Conservation (phyloP, 2,888 invertebrate genomes). For the Agrotis segetum region DNA sequence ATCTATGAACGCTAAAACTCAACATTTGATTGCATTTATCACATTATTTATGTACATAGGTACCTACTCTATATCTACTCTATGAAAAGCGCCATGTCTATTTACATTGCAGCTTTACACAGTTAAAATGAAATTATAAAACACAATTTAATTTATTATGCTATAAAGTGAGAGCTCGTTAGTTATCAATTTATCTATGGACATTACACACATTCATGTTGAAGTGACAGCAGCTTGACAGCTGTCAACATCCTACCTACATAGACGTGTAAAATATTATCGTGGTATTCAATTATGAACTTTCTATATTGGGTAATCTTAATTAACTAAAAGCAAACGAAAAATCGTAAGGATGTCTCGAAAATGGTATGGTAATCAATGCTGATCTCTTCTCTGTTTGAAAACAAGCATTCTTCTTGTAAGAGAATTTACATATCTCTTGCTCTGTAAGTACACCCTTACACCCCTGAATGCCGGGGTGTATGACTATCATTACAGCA, state of each 20-base stretch:
- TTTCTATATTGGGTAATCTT: conserved; percentile 8
- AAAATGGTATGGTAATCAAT: not conserved
- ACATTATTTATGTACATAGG: conserved; percentile 13
- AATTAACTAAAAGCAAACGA: not conserved
- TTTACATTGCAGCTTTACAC: conserved; percentile 37
- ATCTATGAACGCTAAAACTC: conserved; percentile 40
- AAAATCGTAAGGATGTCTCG: not conserved
- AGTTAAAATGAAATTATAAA: conserved; percentile 25
- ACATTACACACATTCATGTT: conserved; percentile 1
- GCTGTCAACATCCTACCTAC: conserved; percentile 1
- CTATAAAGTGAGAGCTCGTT: not conserved
- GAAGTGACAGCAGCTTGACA: conserved; percentile 5
- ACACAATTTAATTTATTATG: not conserved
- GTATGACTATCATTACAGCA: too few species aligned
- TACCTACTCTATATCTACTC: too few species aligned
- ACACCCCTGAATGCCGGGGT: too few species aligned
- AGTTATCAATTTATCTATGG: conserved; percentile 6
- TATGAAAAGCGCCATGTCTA: conserved; percentile 43
- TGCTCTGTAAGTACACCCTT: too few species aligned
- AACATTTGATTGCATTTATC: conserved; percentile 38
- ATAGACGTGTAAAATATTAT: conserved; percentile 10
- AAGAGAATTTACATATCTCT: too few species aligned
- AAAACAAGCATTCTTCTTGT: not conserved
- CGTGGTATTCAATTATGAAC: not conserved
- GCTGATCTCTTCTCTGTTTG: not conserved